Conservation (phyloP, 2,888 invertebrate species). For the Macrophya annulata region DNA sequence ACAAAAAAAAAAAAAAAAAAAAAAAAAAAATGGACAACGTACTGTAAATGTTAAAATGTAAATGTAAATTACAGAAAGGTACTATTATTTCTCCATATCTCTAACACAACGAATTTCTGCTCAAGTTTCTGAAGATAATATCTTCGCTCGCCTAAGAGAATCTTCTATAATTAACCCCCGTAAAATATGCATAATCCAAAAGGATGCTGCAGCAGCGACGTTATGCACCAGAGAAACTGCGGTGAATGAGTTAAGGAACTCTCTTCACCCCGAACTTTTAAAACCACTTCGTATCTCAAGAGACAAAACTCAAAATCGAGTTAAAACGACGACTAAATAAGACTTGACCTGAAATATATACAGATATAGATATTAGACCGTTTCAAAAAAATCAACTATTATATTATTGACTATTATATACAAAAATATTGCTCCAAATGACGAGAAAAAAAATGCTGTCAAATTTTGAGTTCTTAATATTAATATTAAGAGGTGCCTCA, state of each 20-base stretch:
- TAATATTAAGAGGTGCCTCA: too few relatives aligned
- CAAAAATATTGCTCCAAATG: too few relatives aligned
- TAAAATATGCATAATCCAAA: not conserved
- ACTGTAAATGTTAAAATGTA: not conserved
- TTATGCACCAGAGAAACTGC: not conserved
- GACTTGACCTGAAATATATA: not conserved
- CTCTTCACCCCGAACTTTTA: not conserved
- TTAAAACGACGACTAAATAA: not conserved
- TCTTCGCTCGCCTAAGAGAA: not conserved
- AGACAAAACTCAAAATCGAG: not conserved
- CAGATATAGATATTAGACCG: too few relatives aligned
- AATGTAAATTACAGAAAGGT: not conserved
- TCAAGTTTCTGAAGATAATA: not conserved
- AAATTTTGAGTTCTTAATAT: too few relatives aligned
- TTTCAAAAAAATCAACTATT: too few relatives aligned
- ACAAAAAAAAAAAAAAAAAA: too few relatives aligned
- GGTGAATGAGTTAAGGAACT: constrained; percentile 13
- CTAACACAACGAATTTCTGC: not conserved
- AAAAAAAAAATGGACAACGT: not conserved
- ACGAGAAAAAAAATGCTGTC: too few relatives aligned
- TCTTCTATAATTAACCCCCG: not conserved
- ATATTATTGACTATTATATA: too few relatives aligned
- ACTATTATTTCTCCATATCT: not conserved
- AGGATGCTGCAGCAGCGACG: not conserved
- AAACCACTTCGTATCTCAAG: not conserved